These are phyloP conservation scores for Hyposoter dolosus DNA, from an alignment of 2,888 invertebrate genomes.

Conservation along the genomic window DNA sequence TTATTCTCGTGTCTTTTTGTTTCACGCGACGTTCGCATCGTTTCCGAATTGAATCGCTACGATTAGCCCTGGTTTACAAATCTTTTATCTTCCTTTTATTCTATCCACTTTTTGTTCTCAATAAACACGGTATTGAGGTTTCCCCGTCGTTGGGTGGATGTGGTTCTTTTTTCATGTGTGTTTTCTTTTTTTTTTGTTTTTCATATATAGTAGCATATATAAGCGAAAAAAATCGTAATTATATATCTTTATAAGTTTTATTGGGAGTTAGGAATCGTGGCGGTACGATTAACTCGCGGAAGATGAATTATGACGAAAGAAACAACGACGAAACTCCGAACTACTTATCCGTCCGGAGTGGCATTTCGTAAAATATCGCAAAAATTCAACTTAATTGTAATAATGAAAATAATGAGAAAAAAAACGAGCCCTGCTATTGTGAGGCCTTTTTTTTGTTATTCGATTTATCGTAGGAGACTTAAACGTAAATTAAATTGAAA, in stretches of 20 bases:
- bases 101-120: background rate
- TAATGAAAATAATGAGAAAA: background rate
- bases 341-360: background rate
- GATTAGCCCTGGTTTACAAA: constrained; percentile 39
- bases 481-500: background rate
- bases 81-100: constrained; percentile 1
- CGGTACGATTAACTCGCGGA: background rate
- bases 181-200: constrained; percentile 10
- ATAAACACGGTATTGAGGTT: constrained; percentile 23
- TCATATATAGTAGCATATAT: constrained; percentile 29
- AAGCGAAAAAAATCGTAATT: constrained; percentile 17
- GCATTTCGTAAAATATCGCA: background rate
- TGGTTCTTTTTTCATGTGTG: constrained; percentile 18
- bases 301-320: constrained; percentile 16
- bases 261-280: background rate
- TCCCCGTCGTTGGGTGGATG: constrained; percentile 50
- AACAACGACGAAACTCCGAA: background rate
- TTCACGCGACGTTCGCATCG: background rate
- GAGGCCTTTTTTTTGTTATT: background rate
- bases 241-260: constrained; percentile 5
- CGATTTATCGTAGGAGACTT: background rate
- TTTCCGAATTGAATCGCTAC: constrained; percentile 21
- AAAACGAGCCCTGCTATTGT: background rate
- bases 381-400: constrained; percentile 22
- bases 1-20: background rate